A percentile compares a stretch with the other conserved stretches of the same genome.
phyloP scores from a whole-genome alignment of 2,888 invertebrate genomes.

The Morinoia aosen region DNA sequence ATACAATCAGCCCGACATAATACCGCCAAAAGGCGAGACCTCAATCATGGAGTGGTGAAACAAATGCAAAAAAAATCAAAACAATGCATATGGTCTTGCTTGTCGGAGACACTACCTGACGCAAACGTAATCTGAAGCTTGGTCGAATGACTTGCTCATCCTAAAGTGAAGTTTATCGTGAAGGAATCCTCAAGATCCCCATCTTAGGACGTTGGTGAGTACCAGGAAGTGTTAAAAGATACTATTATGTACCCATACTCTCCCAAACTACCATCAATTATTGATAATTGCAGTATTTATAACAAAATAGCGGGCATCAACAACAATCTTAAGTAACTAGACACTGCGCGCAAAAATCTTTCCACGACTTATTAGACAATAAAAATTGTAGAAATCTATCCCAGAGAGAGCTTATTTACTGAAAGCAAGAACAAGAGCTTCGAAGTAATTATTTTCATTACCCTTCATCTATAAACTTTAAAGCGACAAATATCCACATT shows the following conservation, averaged over 20 bases:
- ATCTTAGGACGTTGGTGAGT: neutral
- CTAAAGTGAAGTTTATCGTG: neutral
- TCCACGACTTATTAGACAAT: neutral
- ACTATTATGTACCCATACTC: neutral
- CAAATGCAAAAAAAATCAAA: constrained; percentile 5
- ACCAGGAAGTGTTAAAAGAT: neutral
- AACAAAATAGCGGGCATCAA: neutral
- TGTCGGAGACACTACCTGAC: neutral
- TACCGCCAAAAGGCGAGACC: constrained; percentile 24
- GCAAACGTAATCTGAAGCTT: neutral
- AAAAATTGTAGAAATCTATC: neutral
- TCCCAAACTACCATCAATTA: neutral
- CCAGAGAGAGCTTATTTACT: neutral
- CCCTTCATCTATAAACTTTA: neutral
- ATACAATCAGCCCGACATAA: neutral
- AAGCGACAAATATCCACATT: neutral
- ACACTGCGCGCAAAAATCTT: too few relatives aligned
- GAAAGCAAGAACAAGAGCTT: neutral
- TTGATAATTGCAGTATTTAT: neutral
- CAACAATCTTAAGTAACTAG: too few relatives aligned
- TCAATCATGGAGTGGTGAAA: constrained; percentile 5
- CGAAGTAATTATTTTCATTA: neutral
- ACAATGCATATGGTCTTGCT: neutral
- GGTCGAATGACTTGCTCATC: neutral
- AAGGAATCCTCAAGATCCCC: neutral